These are phyloP conservation scores for Sinocyclocheilus maitianheensis DNA, from an alignment of 2,113 vertebrate genomes.

Conservation along the genomic window DNA sequence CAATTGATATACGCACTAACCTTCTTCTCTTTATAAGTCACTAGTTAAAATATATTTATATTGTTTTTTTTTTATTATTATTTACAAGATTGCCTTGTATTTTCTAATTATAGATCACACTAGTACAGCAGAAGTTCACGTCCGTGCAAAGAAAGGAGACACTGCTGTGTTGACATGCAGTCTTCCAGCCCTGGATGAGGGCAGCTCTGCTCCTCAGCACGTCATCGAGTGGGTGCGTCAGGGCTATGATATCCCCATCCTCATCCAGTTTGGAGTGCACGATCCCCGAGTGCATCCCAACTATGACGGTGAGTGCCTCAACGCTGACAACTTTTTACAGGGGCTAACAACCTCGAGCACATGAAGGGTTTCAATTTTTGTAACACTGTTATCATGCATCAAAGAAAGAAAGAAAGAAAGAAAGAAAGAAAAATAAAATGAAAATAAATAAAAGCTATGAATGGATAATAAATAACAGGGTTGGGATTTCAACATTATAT, in stretches of 20 bases:
- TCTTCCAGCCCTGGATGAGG: conserved; percentile 66
- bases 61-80: neutral
- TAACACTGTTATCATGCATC: too few species aligned
- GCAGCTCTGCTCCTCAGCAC: conserved; percentile 72
- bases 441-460: neutral
- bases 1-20: too few species aligned
- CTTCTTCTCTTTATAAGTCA: too few species aligned
- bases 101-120: conserved; percentile 12
- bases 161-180: conserved; percentile 80
- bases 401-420: too few species aligned
- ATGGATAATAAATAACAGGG: too few species aligned
- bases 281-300: conserved; percentile 84
- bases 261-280: conserved; percentile 91
- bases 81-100: neutral
- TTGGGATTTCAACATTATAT: too few species aligned
- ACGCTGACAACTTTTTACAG: neutral
- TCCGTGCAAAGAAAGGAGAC: conserved; percentile 77
- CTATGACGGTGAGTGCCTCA: conserved; percentile 82
- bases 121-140: conserved; percentile 33
- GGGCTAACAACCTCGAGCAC: neutral
- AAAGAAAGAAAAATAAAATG: too few species aligned
- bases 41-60: too few species aligned
- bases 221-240: conserved; percentile 94
- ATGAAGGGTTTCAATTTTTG: neutral
- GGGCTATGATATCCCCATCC: conserved; percentile 85